Base-by-base conservation (phyloP, 2,113 vertebrate genomes). In the Nicator chloris region DNA sequence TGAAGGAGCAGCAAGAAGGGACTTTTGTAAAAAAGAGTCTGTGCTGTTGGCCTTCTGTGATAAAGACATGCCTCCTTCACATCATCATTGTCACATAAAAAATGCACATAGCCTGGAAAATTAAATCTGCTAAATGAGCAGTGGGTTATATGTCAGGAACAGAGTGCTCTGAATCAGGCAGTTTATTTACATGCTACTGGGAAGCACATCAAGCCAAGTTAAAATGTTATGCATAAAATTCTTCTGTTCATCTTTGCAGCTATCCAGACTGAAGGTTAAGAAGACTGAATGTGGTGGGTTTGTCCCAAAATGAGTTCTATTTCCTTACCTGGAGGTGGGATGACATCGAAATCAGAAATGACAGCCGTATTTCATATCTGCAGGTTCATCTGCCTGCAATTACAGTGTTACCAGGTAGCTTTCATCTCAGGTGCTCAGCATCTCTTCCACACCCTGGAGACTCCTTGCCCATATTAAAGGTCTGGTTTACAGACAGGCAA, bases 101-200 rank as follows among this genome's bases (percentile, higher is more conserved):
- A 94, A 91, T 47, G 59, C 72, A 73, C 50, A 49, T 37, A 61
- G 51, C 75, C 85, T 50, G 54, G 71, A 90, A 86, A 97, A 95
- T 77, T 83, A 77, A 72, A 82, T 88, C 72, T 90, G 75, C 75
- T 82, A 77, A 90, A 92, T 85, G 84, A 96, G 87, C 87, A 87
- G 64, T 42, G 75, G 71, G 68, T 72, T 76, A 30, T 71, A n/a
- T 75, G 75, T 77, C 85, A 95, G 71, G 71, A 88, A 77, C 6
- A 82, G 44, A 68, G 84, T 35, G 50, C 59, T 82, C 57, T 1
- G 26, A 79, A 72, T 60, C 72, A 85, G 28, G 54, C 30, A 37
- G 44, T n/a, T 86, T 89, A 56, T 91, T 92, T 92, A 60, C 87
- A 60, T 59, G 63, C 50, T 80, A 33, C 35, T 86, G 79, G 50